Base-by-base conservation (phyloP, 2,888 invertebrate genomes). In the Clitarchus hookeri region DNA sequence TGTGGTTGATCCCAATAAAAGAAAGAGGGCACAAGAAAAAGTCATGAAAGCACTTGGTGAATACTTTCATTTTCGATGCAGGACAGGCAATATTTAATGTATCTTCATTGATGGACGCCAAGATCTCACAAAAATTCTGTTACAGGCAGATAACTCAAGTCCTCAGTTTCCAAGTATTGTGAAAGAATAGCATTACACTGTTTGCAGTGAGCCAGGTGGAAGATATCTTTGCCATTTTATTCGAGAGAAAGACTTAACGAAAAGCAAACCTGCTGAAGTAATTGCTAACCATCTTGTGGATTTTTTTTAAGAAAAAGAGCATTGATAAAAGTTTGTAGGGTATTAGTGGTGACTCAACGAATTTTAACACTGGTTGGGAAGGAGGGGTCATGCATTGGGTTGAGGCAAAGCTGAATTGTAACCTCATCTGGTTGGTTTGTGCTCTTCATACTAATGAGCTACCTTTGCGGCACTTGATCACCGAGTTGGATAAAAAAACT, bases 251-350 rank as follows among this genome's bases (percentile, higher is more conserved):
- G 44, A n/a, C 44, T 83, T 6, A 9, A 83, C 12, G 25, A 12
- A 44, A 44, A 78, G 11, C 11, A 85, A 85, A 77, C 12, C 65
- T 77, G 85, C 19, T 85, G 85, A n/a, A 85, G 26, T 85, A 26
- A 85, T 77, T 85, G 77, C 77, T 65, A 44, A 65, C n/a, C 19
- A 85, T 65, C 77, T 77, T 77, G 80, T 36, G 44, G 80, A 85
- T 79, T 85, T 80, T n/a, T 48, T 44, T 80, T 16, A 85, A 80
- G 80, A 82, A 85, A 44, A 85, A 79, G 16, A 3, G 85, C 82
- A 80, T 85, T 85, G 36, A 80, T 80, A 85, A 85, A 85, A 27
- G 44, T n/a, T 44, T 85, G n/a, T 44, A 80, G 54, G 82, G n/a
- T 27, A 85, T 85, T 85, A 80, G 0, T 6, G 27, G 83, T 83